Percentiles rank a stretch among this genome's conserved stretches.
phyloP scores from a whole-genome alignment of 1,140 invertebrate species.

The Neodiprion virginianus region DNA sequence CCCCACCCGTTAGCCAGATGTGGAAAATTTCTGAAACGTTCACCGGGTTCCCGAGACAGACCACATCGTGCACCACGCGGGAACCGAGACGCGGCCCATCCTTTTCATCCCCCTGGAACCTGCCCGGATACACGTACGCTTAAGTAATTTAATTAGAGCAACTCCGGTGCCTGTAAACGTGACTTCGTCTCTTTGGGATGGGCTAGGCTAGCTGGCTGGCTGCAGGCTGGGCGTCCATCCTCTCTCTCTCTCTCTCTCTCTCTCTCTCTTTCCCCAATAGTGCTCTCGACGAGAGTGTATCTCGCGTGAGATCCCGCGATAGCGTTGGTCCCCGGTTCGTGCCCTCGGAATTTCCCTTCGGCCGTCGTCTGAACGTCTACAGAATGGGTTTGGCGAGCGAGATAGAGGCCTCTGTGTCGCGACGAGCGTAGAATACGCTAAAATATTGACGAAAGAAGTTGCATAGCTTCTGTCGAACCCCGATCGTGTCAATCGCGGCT shows the following conservation, averaged over 20 bases:
- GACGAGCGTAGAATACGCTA: constrained; percentile 44
- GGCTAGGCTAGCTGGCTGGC: background rate
- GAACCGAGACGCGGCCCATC: constrained; percentile 13
- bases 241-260: constrained; percentile 10
- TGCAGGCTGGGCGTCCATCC: background rate
- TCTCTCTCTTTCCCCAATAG: constrained; percentile 14
- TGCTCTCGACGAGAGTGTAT: constrained; percentile 30
- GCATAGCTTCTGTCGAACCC: constrained; percentile 25
- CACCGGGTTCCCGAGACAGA: background rate
- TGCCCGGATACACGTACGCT: constrained; percentile 51
- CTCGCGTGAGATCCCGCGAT: constrained; percentile 34
- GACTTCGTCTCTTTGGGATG: constrained; percentile 52
- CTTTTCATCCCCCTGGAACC: background rate
- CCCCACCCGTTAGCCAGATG: no score
- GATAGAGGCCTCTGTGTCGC: constrained; percentile 32
- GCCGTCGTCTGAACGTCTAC: constrained; percentile 30
- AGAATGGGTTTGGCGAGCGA: no score
- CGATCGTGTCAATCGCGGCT: no score
- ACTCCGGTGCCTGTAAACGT: constrained; percentile 50
- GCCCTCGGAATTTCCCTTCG: constrained; percentile 34
- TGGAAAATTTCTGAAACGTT: background rate
- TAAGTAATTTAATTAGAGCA: constrained; percentile 59
- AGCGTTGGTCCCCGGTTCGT: constrained; percentile 40
- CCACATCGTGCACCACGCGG: background rate
- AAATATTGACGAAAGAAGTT: constrained; percentile 45